Conservation (phyloP, 1,140 invertebrate species). For the Bombus sibiricus region DNA sequence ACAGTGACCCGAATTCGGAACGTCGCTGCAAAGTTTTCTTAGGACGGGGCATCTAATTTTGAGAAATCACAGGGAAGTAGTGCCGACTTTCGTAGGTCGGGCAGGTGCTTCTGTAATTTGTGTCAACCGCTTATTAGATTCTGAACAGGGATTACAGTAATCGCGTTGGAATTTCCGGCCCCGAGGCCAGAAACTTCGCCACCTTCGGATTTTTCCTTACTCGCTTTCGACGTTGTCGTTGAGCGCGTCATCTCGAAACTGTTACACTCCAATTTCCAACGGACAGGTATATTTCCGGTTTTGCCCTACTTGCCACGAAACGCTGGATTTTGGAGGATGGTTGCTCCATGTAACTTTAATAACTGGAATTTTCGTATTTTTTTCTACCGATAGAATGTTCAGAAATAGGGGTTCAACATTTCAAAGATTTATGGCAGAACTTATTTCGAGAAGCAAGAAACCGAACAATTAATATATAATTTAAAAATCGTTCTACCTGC, state of each 20-base stretch:
- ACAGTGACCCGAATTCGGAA: conserved; percentile 17
- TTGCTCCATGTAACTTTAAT: not conserved
- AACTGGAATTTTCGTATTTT: not conserved
- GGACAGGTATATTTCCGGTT: conserved; percentile 23
- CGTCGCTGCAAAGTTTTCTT: conserved; percentile 39
- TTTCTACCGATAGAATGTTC: not conserved
- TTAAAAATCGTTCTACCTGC: no score
- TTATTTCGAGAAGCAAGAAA: no score
- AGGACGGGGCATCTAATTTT: conserved; percentile 23
- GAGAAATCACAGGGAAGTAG: conserved; percentile 54
- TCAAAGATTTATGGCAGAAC: no score
- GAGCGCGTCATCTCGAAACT: not conserved
- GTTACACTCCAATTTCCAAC: conserved; percentile 22
- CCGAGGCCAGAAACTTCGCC: conserved; percentile 27
- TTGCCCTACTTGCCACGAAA: not conserved
- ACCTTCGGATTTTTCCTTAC: conserved; percentile 29
- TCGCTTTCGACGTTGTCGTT: not conserved
- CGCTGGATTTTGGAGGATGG: not conserved
- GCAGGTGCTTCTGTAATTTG: conserved; percentile 55
- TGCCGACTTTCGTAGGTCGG: conserved; percentile 41
- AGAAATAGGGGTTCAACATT: not conserved
- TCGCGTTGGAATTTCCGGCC: conserved; percentile 34
- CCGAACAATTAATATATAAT: no score
- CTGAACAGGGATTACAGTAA: conserved; percentile 39
- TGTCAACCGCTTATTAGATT: conserved; percentile 54